phyloP scores from a whole-genome alignment of 2,888 invertebrate species.

The Yponomeuta evonymella region DNA sequence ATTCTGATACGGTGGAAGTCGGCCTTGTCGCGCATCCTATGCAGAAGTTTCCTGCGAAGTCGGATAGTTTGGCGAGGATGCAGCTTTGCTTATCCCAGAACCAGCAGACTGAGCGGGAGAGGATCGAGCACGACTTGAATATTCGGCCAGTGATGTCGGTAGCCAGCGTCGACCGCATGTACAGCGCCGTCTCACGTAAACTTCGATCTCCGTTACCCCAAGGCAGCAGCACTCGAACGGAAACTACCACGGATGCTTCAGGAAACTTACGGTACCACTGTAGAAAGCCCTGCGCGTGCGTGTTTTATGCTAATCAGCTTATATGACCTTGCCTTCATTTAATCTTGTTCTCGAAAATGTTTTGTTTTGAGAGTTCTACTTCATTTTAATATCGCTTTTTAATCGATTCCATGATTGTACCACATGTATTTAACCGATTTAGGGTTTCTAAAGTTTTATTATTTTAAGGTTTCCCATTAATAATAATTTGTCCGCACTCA shows the following conservation, averaged over 20 bases:
- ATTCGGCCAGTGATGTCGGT: slow-evolving; percentile 29
- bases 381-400: not conserved
- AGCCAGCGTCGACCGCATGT: not conserved
- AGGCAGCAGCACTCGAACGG: not conserved
- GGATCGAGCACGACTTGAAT: slow-evolving; percentile 42
- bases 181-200: not conserved
- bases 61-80: slow-evolving; percentile 53
- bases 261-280: not conserved
- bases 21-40: slow-evolving; percentile 44
- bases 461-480: not conserved
- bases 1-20: slow-evolving; percentile 53
- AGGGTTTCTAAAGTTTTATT: not conserved
- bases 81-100: slow-evolving; percentile 50
- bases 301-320: not conserved
- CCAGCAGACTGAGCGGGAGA: slow-evolving; percentile 41
- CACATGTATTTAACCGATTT: too few relatives aligned
- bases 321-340: not conserved
- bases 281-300: not conserved
- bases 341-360: not conserved
- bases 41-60: slow-evolving; percentile 38
- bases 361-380: not conserved
- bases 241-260: not conserved
- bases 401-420: not conserved
- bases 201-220: not conserved
- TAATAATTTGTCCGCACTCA: too few relatives aligned